These are phyloP conservation scores for Hiodon alosoides DNA, from an alignment of 2,113 vertebrate species.

Conservation along the genomic window DNA sequence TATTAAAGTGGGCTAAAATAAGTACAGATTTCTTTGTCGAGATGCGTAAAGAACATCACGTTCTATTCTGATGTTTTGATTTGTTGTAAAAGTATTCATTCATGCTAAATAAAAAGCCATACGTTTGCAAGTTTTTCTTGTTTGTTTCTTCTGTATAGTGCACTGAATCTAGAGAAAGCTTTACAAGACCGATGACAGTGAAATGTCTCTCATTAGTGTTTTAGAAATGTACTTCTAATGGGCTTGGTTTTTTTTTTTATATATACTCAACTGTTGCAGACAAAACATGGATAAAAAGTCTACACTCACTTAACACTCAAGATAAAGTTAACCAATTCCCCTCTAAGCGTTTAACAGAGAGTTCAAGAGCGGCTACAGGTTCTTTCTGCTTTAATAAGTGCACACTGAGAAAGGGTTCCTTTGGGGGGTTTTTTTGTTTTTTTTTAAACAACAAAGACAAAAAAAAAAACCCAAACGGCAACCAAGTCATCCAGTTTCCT, in stretches of 20 bases:
- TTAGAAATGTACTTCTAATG: conserved; percentile 12
- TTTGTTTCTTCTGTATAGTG: conserved; percentile 17
- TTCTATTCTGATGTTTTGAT: conserved; percentile 50
- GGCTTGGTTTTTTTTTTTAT: neutral
- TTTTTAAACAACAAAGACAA: no score
- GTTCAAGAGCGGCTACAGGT: neutral
- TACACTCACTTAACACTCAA: neutral
- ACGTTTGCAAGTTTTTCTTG: conserved; percentile 42
- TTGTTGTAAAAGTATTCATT: conserved; percentile 56
- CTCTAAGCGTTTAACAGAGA: neutral
- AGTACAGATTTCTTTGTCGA: conserved; percentile 31
- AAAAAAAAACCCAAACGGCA: no score
- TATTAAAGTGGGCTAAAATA: conserved; percentile 34
- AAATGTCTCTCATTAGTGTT: conserved; percentile 19
- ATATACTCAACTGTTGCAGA: neutral
- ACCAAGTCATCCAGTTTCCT: neutral
- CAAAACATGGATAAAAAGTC: neutral
- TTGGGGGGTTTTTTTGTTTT: neutral
- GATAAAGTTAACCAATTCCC: neutral
- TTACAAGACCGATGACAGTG: no score
- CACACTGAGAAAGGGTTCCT: neutral
- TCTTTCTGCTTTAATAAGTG: neutral
- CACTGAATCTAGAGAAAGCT: neutral
- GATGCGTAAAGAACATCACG: conserved; percentile 31
- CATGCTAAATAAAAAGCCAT: conserved; percentile 63